Conservation (phyloP, 2,113 vertebrate genomes). For the Tachuris rubrigastra region DNA sequence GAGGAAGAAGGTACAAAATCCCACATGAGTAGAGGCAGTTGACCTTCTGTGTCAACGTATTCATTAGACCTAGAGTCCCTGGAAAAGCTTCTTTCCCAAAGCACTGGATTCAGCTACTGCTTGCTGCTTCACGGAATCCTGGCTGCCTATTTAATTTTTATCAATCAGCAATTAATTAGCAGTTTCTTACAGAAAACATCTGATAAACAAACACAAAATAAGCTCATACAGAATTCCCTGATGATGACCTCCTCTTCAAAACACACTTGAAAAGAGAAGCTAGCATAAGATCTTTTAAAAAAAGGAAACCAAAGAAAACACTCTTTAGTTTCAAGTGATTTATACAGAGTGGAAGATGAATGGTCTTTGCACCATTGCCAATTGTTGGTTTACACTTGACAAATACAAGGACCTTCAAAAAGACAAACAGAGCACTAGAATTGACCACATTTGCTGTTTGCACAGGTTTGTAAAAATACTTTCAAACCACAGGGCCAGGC, state of each 20-base stretch:
- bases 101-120: background rate
- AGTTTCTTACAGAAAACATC: slow-evolving; percentile 11
- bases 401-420: background rate
- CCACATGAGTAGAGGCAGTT: background rate
- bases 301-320: background rate
- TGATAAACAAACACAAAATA: slow-evolving; percentile 39
- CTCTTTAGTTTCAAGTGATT: background rate
- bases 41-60: background rate
- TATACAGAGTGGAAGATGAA: background rate
- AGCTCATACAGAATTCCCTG: background rate
- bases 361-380: background rate
- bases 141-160: background rate
- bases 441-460: background rate
- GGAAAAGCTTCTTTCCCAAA: background rate
- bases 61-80: background rate
- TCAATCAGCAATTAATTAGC: slow-evolving; percentile 51
- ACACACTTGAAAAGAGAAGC: slow-evolving; percentile 18
- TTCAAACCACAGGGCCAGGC: background rate
- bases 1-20: background rate
- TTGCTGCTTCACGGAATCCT: background rate
- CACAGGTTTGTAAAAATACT: background rate
- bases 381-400: background rate
- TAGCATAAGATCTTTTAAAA: background rate
- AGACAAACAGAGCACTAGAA: background rate
- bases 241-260: slow-evolving; percentile 8